Conservation (phyloP, 2,888 invertebrate genomes). For the Myathropa florea region DNA sequence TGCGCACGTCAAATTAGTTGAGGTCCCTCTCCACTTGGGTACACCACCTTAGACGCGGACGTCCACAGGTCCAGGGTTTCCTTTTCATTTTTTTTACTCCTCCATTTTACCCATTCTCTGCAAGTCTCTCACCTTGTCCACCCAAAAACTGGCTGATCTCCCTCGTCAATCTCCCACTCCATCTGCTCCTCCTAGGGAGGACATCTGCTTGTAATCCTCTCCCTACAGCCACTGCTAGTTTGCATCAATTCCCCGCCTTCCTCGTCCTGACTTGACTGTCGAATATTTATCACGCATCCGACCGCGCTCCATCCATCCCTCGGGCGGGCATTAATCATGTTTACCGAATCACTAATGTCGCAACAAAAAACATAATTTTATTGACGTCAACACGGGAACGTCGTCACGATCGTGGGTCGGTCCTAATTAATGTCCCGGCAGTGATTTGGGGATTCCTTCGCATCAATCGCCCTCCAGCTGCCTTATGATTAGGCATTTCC, state of each 20-base stretch:
- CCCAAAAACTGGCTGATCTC: too few relatives aligned
- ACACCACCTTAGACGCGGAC: too few relatives aligned
- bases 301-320: not conserved
- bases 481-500: slow-evolving; percentile 25
- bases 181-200: too few relatives aligned
- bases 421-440: slow-evolving; percentile 52
- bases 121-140: too few relatives aligned
- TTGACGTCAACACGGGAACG: slow-evolving; percentile 42
- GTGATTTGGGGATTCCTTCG: slow-evolving; percentile 29
- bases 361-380: slow-evolving; percentile 22
- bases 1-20: too few relatives aligned
- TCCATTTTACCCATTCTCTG: too few relatives aligned
- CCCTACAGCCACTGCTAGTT: not conserved
- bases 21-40: too few relatives aligned
- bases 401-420: not conserved
- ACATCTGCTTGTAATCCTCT: not conserved
- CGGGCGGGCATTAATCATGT: slow-evolving; percentile 48
- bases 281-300: not conserved
- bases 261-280: too few relatives aligned
- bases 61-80: too few relatives aligned
- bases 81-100: too few relatives aligned
- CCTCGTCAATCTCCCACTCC: too few relatives aligned
- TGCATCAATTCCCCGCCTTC: not conserved
- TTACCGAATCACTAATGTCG: slow-evolving; percentile 25
- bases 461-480: not conserved